Evolutionary conservation across 1,140 invertebrate species (phyloP).

Genomic region (Diabrotica virgifera): DNA sequence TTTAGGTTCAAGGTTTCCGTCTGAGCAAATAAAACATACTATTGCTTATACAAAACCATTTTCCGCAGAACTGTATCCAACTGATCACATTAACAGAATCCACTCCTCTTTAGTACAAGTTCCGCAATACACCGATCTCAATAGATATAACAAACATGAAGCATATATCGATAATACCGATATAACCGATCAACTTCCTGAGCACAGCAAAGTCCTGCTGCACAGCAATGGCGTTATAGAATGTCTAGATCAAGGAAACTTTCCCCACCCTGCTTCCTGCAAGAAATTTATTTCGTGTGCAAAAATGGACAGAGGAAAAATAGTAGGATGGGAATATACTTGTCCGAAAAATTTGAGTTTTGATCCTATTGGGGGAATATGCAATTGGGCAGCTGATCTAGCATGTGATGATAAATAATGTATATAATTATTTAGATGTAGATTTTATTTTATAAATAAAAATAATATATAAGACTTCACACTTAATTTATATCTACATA

Average conservation of each 20-base stretch:
- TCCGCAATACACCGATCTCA: too few relatives aligned
- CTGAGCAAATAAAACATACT: not conserved
- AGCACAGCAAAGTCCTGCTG: slow-evolving; percentile 48
- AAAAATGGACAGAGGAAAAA: slow-evolving; percentile 69
- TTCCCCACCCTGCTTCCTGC: slow-evolving; percentile 82
- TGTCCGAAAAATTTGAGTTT: slow-evolving; percentile 81
- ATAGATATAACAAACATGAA: too few relatives aligned
- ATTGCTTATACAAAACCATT: not conserved
- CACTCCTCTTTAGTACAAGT: too few relatives aligned
- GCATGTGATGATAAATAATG: slow-evolving; percentile 58
- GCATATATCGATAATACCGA: too few relatives aligned
- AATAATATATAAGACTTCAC: too few relatives aligned
- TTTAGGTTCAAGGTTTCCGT: not conserved
- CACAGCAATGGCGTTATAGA: slow-evolving; percentile 64
- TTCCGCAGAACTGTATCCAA: not conserved
- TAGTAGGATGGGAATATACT: slow-evolving; percentile 82
- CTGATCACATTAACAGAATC: too few relatives aligned
- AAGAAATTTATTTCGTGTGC: slow-evolving; percentile 87
- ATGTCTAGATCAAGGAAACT: slow-evolving; percentile 83
- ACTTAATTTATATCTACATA: too few relatives aligned
- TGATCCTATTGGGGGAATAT: slow-evolving; percentile 84
- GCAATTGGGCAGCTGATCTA: slow-evolving; percentile 79
- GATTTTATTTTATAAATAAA: too few relatives aligned
- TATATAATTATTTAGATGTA: too few relatives aligned
- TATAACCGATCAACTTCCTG: slow-evolving; percentile 43